Base-by-base conservation (phyloP, 2,113 vertebrate species). In the Galbula dea region DNA sequence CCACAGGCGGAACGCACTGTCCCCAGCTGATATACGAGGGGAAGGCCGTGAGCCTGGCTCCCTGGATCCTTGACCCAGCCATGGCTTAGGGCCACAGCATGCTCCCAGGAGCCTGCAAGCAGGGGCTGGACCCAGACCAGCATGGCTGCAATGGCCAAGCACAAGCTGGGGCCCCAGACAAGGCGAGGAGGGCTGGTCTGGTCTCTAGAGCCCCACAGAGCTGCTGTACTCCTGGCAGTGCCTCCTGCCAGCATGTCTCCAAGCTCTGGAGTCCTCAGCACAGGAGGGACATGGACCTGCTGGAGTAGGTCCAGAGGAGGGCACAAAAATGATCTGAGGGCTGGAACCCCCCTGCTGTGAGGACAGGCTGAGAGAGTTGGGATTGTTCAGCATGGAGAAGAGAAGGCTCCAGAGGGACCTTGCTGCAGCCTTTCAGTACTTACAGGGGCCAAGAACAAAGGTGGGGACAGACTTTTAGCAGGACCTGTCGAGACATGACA, bases 41-140 rank as follows among this genome's bases (percentile, higher is more conserved):
- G 16, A 61, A 23, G 29, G 39, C 7, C 2, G 8, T 1, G 0
- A 24, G 34, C 29, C 15, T 2, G 6, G 49, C 39, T 12, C 22
- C 24, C 18, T 8, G 2, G 21, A 12, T 27, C 34, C 63, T 30
- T 4, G 1, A 17, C 49, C 51, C 23, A 19, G 41, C 23, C 71
- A 24, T 1, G 2, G 23, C 12, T 26, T 14, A 27, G 21, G 67
- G 26, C 21, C 2, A 1, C 41, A 54, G 23, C 2, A 1, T 34
- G 32, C 12, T 11, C 17, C 27, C 36, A 2, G 11, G 34, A 57
- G n/a, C 26, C 4, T 4, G 6, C 1, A 0, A 21, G 22, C 68
- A 57, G 51, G 26, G 36, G 13, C 66, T 15, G 52, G 59, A 67
- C 36, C 10, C 1, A 2, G 37, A 18, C 45, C 36, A 30, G 39